Evolutionary conservation across 1,140 invertebrate species (phyloP), one percentile per base, ranked within the genome.

Genomic region (Trichonephila clavata): DNA sequence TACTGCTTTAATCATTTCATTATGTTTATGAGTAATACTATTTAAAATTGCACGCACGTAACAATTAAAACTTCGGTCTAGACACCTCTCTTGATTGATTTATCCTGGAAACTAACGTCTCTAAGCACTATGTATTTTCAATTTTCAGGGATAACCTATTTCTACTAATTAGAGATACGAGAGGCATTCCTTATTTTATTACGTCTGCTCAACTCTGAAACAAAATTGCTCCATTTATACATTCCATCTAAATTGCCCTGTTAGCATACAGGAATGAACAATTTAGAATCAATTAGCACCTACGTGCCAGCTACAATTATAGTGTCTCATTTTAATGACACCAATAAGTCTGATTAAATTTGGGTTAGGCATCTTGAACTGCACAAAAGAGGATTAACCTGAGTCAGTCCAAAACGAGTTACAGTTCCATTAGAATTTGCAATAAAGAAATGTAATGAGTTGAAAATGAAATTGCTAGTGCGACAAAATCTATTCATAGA

Each of bases 251-350:
- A 71, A 71, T 71, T 14, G 21, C 61, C 10, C 65, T 71, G 24
- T 71, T 71, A 71, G 24, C 24, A 24, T 27, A 27, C 24, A 71
- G 24, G 65, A 32, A 71, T 71, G 65, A 71, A 27, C 65, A 71
- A 71, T 71, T 71, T 71, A 27, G 24, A 71, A 71, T 71, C 65
- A 71, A 71, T 71, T 71, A 71, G n/a, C n/a, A 71, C n/a, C 65
- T 71, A 71, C 13, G n/a, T 71, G 24, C 18, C 39, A 21, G 14
- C 39, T 21, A 3, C 39, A 81, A 81, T 81, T 57, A 43, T 32
- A 6, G 77, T 43, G 32, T 20, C 77, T 81, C 80, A 57, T 81
- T 81, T 57, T 57, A 43, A 21, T n/a, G 39, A 8, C 80, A 50
- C 80, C 16, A 50, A 81, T 81, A 14, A 43, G 39, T 8, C 18